phyloP scores from a whole-genome alignment of 2,888 invertebrate species.

The Platyscelio sp. region DNA sequence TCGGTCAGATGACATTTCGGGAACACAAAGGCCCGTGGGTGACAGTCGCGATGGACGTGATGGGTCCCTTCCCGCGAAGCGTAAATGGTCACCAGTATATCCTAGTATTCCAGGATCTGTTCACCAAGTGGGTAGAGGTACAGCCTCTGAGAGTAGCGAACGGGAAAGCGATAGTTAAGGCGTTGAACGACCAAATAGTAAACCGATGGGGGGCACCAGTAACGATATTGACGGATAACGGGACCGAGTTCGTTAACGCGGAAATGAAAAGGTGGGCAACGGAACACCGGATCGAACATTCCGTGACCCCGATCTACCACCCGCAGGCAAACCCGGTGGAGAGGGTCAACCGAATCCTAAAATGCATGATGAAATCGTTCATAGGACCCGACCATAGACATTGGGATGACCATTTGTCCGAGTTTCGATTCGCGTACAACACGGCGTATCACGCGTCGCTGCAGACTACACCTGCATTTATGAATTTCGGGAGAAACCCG shows the following conservation, averaged over 20 bases:
- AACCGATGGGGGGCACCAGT: neutral
- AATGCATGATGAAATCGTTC: neutral
- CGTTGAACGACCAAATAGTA: neutral
- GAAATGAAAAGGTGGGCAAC: no score
- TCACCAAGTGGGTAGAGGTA: neutral
- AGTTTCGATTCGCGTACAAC: slow-evolving; percentile 5
- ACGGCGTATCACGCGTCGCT: neutral
- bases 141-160: neutral
- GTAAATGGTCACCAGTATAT: neutral
- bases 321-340: slow-evolving; percentile 5
- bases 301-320: neutral
- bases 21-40: no score
- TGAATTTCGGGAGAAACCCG: neutral
- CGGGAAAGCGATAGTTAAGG: neutral
- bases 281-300: neutral
- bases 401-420: neutral
- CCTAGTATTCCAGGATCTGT: neutral
- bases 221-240: neutral
- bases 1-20: no score
- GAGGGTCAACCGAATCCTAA: neutral
- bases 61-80: neutral
- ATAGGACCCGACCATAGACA: neutral
- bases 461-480: neutral
- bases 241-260: neutral
- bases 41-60: neutral